Percentiles rank a stretch among this genome's conserved stretches.
phyloP scores from a whole-genome alignment of 2,888 invertebrate genomes.

The Stenolophus ochropezus region DNA sequence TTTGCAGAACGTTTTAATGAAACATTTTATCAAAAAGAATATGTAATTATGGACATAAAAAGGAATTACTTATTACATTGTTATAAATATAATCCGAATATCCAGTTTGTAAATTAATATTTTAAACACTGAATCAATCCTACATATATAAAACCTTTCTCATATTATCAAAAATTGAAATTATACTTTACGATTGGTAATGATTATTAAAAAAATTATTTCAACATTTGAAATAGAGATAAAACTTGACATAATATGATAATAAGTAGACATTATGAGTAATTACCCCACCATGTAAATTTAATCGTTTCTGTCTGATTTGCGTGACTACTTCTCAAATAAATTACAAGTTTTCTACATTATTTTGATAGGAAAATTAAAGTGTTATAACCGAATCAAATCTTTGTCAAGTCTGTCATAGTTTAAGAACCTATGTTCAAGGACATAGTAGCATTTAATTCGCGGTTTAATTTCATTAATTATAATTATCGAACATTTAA shows the following conservation, averaged over 20 bases:
- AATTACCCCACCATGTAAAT: not conserved
- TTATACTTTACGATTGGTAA: too few species aligned
- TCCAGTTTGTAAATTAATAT: too few species aligned
- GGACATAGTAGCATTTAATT: not conserved
- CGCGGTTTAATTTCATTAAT: not conserved
- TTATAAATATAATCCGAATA: too few species aligned
- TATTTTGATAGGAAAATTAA: slow-evolving; percentile 6
- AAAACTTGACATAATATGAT: not conserved
- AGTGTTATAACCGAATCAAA: not conserved
- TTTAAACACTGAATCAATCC: too few species aligned
- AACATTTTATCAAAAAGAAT: too few species aligned
- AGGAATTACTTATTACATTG: too few species aligned
- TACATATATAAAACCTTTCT: too few species aligned
- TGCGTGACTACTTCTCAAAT: not conserved
- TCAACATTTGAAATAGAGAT: not conserved
- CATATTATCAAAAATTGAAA: too few species aligned
- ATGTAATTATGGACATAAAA: too few species aligned
- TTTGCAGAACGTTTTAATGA: too few species aligned
- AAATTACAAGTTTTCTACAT: not conserved
- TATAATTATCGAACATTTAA: too few species aligned
- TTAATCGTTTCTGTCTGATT: not conserved
- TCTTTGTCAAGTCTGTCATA: not conserved
- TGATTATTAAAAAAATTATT: too few species aligned
- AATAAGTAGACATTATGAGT: not conserved
- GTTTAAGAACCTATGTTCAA: not conserved